Conservation (phyloP, 2,797 vertebrate species). For the Galago senegalensis region DNA sequence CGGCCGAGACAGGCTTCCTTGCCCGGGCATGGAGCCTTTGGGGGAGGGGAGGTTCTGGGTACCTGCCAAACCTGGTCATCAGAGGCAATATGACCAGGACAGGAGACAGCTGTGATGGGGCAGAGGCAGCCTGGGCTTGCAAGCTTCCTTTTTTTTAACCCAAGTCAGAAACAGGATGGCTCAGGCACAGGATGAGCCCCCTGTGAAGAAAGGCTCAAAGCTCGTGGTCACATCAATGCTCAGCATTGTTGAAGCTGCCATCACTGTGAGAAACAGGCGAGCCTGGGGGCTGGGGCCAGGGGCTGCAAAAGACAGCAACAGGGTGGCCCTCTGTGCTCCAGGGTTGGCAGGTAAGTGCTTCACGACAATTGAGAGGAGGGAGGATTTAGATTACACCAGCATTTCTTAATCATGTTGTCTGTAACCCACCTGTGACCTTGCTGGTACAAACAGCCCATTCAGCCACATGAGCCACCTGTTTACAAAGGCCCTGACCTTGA, state of each 20-base stretch:
- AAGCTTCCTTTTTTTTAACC: neutral
- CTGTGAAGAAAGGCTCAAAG: neutral
- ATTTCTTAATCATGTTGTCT: constrained; percentile 29
- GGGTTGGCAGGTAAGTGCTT: neutral
- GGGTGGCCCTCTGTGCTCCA: neutral
- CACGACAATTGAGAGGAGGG: neutral
- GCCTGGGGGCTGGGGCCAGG: neutral
- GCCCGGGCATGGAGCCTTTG: constrained; percentile 80
- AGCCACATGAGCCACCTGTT: constrained; percentile 56
- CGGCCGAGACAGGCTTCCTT: constrained; percentile 78
- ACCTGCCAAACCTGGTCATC: neutral
- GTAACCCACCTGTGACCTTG: constrained; percentile 44
- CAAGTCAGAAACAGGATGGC: constrained; percentile 19
- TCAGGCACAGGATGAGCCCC: neutral
- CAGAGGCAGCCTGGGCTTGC: neutral
- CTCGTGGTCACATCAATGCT: neutral
- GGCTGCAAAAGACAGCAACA: neutral
- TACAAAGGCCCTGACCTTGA: neutral
- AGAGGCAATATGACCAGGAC: neutral
- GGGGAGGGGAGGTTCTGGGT: neutral
- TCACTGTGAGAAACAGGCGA: neutral
- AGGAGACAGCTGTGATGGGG: neutral
- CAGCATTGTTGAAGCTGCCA: neutral
- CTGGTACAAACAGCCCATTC: constrained; percentile 70
- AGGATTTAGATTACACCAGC: constrained; percentile 27